phyloP scores from a whole-genome alignment of 2,888 invertebrate genomes.

The Julus scanicus region DNA sequence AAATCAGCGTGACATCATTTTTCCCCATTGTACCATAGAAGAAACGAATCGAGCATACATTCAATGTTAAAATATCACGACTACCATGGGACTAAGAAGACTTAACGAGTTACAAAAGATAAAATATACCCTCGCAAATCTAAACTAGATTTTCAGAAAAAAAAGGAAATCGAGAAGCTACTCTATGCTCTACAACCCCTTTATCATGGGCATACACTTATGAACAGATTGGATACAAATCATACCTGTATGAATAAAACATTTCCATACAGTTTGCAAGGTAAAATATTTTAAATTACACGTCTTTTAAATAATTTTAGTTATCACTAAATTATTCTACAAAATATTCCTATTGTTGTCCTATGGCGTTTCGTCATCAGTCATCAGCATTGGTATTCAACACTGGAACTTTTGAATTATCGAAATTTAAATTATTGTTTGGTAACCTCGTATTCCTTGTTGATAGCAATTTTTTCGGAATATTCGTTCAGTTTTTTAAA shows the following conservation, averaged over 20 bases:
- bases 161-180: background rate
- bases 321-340: no score
- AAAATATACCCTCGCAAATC: conserved; percentile 14
- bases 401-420: no score
- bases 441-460: no score
- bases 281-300: no score
- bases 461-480: no score
- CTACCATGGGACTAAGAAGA: conserved; percentile 2
- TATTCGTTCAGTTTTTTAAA: no score
- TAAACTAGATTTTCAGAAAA: background rate
- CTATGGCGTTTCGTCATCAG: no score
- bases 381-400: no score
- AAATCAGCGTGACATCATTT: conserved; percentile 42
- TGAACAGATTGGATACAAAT: background rate
- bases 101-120: conserved; percentile 39
- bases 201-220: background rate
- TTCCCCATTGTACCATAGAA: conserved; percentile 16
- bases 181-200: background rate
- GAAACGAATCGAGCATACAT: conserved; percentile 16
- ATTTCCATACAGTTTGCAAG: no score
- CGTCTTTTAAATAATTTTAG: no score
- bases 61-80: conserved; percentile 42
- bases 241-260: background rate
- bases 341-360: no score
- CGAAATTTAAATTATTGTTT: no score